Base-by-base conservation (phyloP, 2,888 invertebrate genomes). In the Branchellion lobata region DNA sequence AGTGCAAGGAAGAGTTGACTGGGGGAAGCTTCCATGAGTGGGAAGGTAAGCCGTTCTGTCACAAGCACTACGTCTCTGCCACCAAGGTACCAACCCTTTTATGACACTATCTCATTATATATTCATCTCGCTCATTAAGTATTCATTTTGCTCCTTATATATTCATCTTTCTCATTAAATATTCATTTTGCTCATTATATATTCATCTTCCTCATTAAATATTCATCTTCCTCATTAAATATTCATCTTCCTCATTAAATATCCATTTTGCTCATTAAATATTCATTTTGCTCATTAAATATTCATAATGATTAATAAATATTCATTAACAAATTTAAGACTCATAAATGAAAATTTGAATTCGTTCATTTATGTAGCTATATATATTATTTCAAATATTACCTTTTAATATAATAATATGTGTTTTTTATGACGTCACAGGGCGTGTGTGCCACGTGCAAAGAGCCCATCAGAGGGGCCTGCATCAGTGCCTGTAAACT, bases 1-100 rank as follows among this genome's bases (percentile, higher is more conserved):
- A 57, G 61, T 99, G 99, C 86, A 90, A 96, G 82, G 93, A 96
- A 86, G 97, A 98, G 87, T 91, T 99, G 84, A 98, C 97, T 89
- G 98, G 98, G 88, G 98, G 98, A 85, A 99, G 98, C 0, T 99
- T 99, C 89, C 99, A 99, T 88, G 99, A 99, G 88, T 96, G 97
- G 87, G 95, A 96, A 87, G 95, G 96, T 86, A 96, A 97, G 87
- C 98, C 99, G 0, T 99, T 98, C 89, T 99, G 99, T 88, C 98
- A 98, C 87, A 57, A 57, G 24, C 61, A 57, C 24, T 18, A 18
- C 61, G 24, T 3, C 61, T 14, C 3, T 24, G 21, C n/a, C 5
- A 18, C 21, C 14, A 57, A 57, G 61, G 61, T 57, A 5, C 24
- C 61, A 57, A 57, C 3, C 3, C 61, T 57, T 47, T 18, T 14